Conservation (phyloP, 2,888 invertebrate species). For the Heliconius hortense region DNA sequence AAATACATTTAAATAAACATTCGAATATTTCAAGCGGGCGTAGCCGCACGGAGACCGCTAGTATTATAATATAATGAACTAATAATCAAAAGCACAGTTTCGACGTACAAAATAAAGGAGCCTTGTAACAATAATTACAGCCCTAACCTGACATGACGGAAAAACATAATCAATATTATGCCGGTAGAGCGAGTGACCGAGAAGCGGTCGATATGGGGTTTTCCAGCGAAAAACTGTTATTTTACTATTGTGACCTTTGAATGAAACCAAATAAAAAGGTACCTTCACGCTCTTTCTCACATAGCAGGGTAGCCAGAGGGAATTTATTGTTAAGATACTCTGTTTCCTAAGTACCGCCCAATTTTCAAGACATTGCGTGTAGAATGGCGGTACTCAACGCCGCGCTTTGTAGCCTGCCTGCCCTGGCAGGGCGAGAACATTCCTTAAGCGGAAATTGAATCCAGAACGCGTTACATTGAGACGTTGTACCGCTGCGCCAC, state of each 20-base stretch:
- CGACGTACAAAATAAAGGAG: background rate
- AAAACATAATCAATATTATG: conserved; percentile 54
- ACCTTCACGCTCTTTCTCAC: background rate
- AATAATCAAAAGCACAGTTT: background rate
- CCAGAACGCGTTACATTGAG: no score
- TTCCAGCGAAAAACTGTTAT: background rate
- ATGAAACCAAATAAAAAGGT: background rate
- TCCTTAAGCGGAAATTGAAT: no score
- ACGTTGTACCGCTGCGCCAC: no score
- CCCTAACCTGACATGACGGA: conserved; percentile 12
- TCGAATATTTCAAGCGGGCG: no score
- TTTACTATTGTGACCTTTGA: background rate
- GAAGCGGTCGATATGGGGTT: conserved; percentile 12
- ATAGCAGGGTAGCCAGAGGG: no score
- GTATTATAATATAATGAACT: background rate
- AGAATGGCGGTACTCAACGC: background rate
- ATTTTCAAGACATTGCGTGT: background rate
- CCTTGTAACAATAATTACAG: conserved; percentile 23
- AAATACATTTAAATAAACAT: no score
- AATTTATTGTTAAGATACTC: no score
- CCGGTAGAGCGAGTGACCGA: conserved; percentile 49
- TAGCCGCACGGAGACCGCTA: no score
- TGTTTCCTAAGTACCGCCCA: background rate
- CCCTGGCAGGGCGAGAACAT: background rate
- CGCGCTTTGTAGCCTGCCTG: background rate